Evolutionary conservation across 2,888 invertebrate genomes (phyloP).

Genomic region (Clivina fossor): DNA sequence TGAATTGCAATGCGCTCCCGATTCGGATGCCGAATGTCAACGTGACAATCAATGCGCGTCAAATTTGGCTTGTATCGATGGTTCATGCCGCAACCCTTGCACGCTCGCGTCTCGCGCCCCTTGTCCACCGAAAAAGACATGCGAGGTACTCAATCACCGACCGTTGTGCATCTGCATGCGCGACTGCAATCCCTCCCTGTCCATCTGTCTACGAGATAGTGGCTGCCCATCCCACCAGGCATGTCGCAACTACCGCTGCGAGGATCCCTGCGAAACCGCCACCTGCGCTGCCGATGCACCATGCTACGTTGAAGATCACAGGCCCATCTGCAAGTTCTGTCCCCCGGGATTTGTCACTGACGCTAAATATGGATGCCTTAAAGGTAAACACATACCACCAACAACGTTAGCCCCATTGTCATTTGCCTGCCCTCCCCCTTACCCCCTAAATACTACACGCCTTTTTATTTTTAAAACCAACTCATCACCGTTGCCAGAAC

Average conservation of each 20-base stretch:
- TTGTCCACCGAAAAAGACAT: conserved; percentile 81
- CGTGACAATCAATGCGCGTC: conserved; percentile 82
- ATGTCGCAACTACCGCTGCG: conserved; percentile 85
- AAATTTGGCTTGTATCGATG: conserved; percentile 80
- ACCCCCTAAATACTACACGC: too few relatives aligned
- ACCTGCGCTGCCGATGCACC: conserved; percentile 84
- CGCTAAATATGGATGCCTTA: conserved; percentile 90
- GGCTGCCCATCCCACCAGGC: conserved; percentile 85
- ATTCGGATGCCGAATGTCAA: conserved; percentile 72
- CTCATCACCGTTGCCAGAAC: too few relatives aligned
- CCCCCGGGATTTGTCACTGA: conserved; percentile 91
- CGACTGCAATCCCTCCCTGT: conserved; percentile 82
- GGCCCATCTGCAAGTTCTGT: conserved; percentile 94
- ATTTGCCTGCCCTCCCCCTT: conserved; percentile 13
- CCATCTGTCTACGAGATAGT: conserved; percentile 85
- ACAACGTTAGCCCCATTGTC: too few relatives aligned
- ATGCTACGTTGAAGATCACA: conserved; percentile 93
- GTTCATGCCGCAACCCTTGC: conserved; percentile 87
- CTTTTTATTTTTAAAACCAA: conserved; percentile 5
- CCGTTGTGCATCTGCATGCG: conserved; percentile 84
- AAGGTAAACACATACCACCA: conserved; percentile 73
- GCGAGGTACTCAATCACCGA: conserved; percentile 85
- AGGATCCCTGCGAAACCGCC: conserved; percentile 85
- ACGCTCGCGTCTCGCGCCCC: conserved; percentile 63
- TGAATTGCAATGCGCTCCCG: conserved; percentile 83